phyloP scores from a whole-genome alignment of 2,113 vertebrate species.

The Furnarius figulus region DNA sequence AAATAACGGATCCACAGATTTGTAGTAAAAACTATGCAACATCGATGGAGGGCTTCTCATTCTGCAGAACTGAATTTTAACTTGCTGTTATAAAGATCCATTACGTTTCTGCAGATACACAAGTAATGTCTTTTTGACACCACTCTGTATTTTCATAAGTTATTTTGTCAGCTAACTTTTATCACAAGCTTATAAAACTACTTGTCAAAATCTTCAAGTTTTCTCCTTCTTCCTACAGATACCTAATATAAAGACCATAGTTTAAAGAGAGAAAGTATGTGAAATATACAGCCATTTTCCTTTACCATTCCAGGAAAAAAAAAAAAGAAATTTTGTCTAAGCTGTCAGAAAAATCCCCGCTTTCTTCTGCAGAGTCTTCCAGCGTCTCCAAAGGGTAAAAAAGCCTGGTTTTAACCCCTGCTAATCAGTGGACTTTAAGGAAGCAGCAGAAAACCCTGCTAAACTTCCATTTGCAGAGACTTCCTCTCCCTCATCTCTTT shows the following conservation, averaged over 20 bases:
- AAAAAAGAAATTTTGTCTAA: not conserved
- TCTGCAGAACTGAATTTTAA: not conserved
- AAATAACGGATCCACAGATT: not conserved
- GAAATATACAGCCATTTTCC: not conserved
- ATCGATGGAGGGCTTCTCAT: not conserved
- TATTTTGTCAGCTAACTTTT: not conserved
- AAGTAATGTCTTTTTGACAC: not conserved
- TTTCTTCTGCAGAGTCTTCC: not conserved
- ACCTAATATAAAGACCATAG: not conserved
- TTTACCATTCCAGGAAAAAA: not conserved
- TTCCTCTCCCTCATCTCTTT: not conserved
- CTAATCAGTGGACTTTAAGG: not conserved
- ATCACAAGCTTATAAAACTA: not conserved
- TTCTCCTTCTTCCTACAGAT: not conserved
- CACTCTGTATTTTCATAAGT: not conserved
- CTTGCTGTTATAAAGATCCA: not conserved
- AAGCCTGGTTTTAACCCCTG: not conserved
- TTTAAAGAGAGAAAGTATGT: not conserved
- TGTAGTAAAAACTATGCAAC: not conserved
- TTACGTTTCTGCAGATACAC: not conserved
- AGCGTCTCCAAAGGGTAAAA: not conserved
- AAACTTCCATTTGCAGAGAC: not conserved
- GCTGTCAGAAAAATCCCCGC: not conserved
- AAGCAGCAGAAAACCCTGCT: not conserved
- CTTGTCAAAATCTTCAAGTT: not conserved